Conservation (phyloP, 2,888 invertebrate genomes). For the Linnaemya vulpina region DNA sequence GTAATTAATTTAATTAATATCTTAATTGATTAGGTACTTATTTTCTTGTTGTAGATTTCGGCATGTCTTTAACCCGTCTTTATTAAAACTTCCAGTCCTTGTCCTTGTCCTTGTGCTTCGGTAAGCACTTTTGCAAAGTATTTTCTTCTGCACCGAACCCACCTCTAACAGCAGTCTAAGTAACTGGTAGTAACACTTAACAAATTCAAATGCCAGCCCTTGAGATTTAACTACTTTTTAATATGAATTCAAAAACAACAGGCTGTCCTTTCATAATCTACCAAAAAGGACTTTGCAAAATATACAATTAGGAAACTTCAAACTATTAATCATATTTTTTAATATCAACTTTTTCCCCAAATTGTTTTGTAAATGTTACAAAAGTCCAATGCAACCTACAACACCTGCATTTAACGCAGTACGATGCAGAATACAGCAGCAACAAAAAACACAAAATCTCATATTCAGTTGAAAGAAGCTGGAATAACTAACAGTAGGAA, state of each 20-base stretch:
- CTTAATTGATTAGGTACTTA: too few relatives aligned
- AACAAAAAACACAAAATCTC: conserved; percentile 27
- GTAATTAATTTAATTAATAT: too few relatives aligned
- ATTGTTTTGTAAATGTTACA: conserved; percentile 40
- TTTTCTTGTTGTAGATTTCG: too few relatives aligned
- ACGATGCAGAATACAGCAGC: conserved; percentile 48
- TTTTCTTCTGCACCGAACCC: too few relatives aligned
- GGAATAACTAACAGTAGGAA: conserved; percentile 45
- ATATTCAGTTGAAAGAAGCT: conserved; percentile 41
- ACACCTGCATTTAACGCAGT: conserved; percentile 51
- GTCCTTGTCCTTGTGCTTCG: too few relatives aligned
- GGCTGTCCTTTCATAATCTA: background rate
- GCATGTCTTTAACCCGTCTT: too few relatives aligned
- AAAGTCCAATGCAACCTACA: conserved; percentile 49
- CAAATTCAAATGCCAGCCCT: too few relatives aligned
- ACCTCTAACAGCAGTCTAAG: too few relatives aligned
- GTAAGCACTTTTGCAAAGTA: too few relatives aligned
- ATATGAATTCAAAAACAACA: background rate
- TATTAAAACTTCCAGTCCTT: too few relatives aligned
- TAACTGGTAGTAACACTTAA: too few relatives aligned
- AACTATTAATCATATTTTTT: conserved; percentile 53
- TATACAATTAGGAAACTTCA: conserved; percentile 15
- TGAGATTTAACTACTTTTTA: background rate
- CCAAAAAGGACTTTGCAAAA: background rate
- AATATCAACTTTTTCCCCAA: conserved; percentile 20